phyloP scores from a whole-genome alignment of 2,113 vertebrate genomes.

The Trichechus manatus region DNA sequence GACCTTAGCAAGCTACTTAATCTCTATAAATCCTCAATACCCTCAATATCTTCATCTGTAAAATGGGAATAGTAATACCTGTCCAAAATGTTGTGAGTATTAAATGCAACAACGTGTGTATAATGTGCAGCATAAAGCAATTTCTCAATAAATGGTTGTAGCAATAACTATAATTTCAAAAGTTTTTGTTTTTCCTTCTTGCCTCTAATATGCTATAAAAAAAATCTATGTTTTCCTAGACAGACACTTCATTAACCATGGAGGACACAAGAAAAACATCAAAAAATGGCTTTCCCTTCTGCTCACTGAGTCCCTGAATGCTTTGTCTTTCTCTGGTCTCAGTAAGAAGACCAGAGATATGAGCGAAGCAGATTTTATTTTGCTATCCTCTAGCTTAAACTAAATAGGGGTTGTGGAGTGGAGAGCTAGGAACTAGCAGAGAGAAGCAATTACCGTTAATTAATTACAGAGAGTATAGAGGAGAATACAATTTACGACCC shows the following conservation, averaged over 20 bases:
- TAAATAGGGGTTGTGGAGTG: background rate
- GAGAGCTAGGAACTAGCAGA: background rate
- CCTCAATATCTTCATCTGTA: too few relatives aligned
- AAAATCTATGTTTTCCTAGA: background rate
- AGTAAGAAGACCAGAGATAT: background rate
- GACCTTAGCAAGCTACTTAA: background rate
- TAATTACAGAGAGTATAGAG: slow-evolving; percentile 66
- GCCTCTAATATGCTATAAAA: background rate
- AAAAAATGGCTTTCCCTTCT: background rate
- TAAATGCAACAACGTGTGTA: background rate
- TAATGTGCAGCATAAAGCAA: background rate
- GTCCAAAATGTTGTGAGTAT: background rate
- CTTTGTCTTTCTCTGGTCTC: background rate
- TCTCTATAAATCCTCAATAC: background rate
- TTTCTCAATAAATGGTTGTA: background rate
- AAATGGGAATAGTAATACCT: too few relatives aligned
- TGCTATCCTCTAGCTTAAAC: slow-evolving; percentile 63
- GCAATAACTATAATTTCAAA: slow-evolving; percentile 16
- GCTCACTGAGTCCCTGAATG: background rate
- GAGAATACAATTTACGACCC: slow-evolving; percentile 50
- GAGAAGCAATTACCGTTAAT: slow-evolving; percentile 66
- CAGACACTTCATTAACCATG: background rate
- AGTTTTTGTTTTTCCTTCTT: background rate
- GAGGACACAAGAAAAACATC: background rate
- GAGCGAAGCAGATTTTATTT: slow-evolving; percentile 35